Percentiles rank a stretch among this genome's conserved stretches.
phyloP scores from a whole-genome alignment of 1,140 invertebrate genomes.

The Leptonema lineaticorne region DNA sequence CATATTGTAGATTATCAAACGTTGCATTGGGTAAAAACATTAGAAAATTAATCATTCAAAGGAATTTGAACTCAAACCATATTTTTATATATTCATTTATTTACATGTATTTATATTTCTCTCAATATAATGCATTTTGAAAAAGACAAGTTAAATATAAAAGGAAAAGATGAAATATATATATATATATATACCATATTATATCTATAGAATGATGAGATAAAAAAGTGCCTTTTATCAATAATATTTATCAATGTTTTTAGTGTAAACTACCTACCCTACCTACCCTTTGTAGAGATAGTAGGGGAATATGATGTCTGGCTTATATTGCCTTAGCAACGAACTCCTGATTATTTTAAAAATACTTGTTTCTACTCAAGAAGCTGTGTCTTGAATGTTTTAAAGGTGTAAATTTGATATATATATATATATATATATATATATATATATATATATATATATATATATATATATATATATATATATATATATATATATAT shows the following conservation, averaged over 20 bases:
- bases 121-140: too few relatives aligned
- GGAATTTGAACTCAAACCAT: constrained; percentile 8
- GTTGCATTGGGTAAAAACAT: background rate
- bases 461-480: too few relatives aligned
- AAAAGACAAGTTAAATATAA: too few relatives aligned
- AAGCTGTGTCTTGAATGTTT: constrained; percentile 19
- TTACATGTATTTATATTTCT: background rate
- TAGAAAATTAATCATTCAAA: background rate
- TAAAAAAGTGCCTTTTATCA: constrained; percentile 36
- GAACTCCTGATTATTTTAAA: constrained; percentile 30
- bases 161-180: too few relatives aligned
- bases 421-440: too few relatives aligned
- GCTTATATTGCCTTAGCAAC: constrained; percentile 41
- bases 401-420: background rate
- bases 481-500: too few relatives aligned
- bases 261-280: constrained; percentile 26
- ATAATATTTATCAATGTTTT: constrained; percentile 36
- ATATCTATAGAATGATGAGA: constrained; percentile 8
- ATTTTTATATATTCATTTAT: constrained; percentile 6
- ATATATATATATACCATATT: too few relatives aligned
- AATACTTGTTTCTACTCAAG: constrained; percentile 1
- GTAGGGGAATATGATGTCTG: constrained; percentile 25
- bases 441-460: too few relatives aligned
- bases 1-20: background rate
- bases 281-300: constrained; percentile 26